Conservation (phyloP, 2,888 invertebrate species). For the Augochlorella aurata region DNA sequence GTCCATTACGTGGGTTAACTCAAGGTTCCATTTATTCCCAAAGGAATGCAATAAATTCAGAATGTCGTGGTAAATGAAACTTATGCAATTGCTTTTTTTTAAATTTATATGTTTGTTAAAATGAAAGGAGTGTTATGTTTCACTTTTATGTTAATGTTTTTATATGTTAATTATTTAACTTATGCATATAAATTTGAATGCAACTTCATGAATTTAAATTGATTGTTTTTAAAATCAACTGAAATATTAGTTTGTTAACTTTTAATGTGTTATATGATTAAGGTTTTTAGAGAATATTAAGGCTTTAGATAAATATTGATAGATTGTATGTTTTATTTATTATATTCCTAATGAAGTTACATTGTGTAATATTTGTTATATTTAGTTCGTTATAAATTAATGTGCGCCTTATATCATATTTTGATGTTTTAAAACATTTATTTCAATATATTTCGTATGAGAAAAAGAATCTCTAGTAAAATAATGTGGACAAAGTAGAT, state of each 20-base stretch:
- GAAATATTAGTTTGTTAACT: constrained; percentile 11
- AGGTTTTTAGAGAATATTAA: constrained; percentile 7
- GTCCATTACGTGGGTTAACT: constrained; percentile 88
- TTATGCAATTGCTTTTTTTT: constrained; percentile 77
- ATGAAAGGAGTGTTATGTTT: constrained; percentile 27
- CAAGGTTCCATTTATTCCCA: constrained; percentile 92
- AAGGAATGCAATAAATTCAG: constrained; percentile 83
- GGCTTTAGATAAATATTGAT: constrained; percentile 13
- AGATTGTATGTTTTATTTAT: constrained; percentile 22
- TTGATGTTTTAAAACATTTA: constrained; percentile 33
- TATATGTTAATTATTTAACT: constrained; percentile 4
- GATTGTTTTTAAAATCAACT: constrained; percentile 11
- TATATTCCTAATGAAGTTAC: constrained; percentile 5
- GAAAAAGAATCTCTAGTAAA: constrained; percentile 6
- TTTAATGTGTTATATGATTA: constrained; percentile 6
- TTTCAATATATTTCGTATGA: constrained; percentile 6
- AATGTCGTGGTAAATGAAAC: constrained; percentile 83
- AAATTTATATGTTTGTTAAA: constrained; percentile 61
- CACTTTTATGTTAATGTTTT: constrained; percentile 17
- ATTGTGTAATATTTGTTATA: constrained; percentile 25
- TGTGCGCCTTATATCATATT: constrained; percentile 23
- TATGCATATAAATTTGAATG: constrained; percentile 5
- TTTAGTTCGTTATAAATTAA: constrained; percentile 37
- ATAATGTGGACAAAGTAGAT: constrained; percentile 12
- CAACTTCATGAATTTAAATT: constrained; percentile 5